A percentile compares a stretch with the other conserved stretches of the same genome.
Conservation (phyloP, 2,888 invertebrate genomes). For the Xestia ashworthii region DNA sequence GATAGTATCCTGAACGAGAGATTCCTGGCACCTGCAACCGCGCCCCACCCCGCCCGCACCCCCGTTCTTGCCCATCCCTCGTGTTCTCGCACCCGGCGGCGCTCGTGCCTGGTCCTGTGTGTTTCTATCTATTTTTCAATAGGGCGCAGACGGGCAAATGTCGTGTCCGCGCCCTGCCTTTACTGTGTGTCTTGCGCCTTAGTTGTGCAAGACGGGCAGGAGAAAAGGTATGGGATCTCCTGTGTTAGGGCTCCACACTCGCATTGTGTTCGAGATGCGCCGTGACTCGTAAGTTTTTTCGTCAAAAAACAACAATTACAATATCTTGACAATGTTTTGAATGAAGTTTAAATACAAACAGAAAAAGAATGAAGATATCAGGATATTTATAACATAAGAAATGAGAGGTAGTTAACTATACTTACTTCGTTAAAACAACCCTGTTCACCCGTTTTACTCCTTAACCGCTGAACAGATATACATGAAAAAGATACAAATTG, state of each 20-base stretch:
- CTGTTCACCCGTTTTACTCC: not conserved
- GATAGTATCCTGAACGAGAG: too few relatives aligned
- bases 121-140: too few relatives aligned
- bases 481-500: not conserved
- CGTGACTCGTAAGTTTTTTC: not conserved
- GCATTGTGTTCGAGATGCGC: not conserved
- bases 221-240: not conserved
- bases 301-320: not conserved
- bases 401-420: not conserved
- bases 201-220: not conserved
- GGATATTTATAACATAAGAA: not conserved
- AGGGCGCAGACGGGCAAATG: too few relatives aligned
- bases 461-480: not conserved
- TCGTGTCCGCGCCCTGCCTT: too few relatives aligned
- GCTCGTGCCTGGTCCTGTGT: too few relatives aligned
- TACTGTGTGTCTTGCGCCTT: not conserved
- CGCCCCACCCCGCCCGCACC: too few relatives aligned
- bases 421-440: not conserved
- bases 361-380: too few relatives aligned
- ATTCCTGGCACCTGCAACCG: too few relatives aligned
- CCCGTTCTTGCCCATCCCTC: too few relatives aligned
- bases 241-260: not conserved
- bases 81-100: too few relatives aligned
- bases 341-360: not conserved
- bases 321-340: not conserved